Base-by-base conservation (phyloP, 2,888 invertebrate genomes). In the Gerris lacustris region DNA sequence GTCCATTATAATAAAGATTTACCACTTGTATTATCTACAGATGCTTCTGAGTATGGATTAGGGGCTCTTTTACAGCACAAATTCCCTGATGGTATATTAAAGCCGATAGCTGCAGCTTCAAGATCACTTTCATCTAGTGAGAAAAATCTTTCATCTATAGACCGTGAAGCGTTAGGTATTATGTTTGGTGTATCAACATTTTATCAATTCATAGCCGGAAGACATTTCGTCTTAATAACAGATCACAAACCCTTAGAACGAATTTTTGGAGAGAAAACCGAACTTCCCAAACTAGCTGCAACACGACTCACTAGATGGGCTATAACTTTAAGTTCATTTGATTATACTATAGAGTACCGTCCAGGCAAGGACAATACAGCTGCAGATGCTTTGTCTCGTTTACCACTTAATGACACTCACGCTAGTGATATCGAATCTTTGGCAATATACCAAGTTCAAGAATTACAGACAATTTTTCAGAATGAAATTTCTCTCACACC, bases 341-440 rank as follows among this genome's bases (percentile, higher is more conserved):
- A 55, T 5, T 2, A 5, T 15, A 55, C 55, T 55, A 55, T 55
- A 11, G 55, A 55, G 15, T 55, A 55, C 15, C 5, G 55, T 4
- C 55, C 55, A 11, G 55, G 55, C 55, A 55, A 55, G 55, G 55
- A 55, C 55, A 55, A 55, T 55, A 55, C 55, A 55, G 55, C 55
- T 55, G 55, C 55, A 55, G 55, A 55, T 55, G 55, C 55, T 55
- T 55, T 55, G 5, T 55, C 55, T 55, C 5, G 55, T 55, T 55
- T 55, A 55, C 55, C 55, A 11, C 55, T 55, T 15, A 55, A 55
- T 9, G 5, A 4, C 5, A 55, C 9, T 55, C 55, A 15, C 15
- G 55, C 55, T 55, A 55, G 55, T 55, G 55, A 55, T 55, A 55
- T 55, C 15, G 55, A 55, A 55, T 15, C 9, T 11, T 9, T 55